Evolutionary conservation across 2,113 vertebrate genomes (phyloP).

Genomic region (Danionella cerebrum): DNA sequence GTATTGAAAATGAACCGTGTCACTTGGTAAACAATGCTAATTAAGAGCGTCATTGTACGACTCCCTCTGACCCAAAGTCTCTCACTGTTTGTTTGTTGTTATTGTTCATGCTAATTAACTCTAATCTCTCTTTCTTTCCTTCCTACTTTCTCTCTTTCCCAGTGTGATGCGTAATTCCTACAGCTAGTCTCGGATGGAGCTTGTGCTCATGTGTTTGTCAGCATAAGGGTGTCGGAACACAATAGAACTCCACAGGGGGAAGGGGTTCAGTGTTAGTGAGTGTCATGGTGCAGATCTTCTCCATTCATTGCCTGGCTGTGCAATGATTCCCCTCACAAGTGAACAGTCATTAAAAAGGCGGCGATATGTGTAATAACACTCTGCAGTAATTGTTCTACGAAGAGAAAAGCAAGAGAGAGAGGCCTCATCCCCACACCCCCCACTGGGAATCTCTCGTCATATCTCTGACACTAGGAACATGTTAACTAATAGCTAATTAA

Average conservation of each 20-base stretch:
- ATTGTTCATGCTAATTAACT: slow-evolving; percentile 67
- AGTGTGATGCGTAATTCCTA: slow-evolving; percentile 13
- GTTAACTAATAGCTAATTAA: slow-evolving; percentile 73
- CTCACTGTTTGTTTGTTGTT: slow-evolving; percentile 53
- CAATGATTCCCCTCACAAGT: slow-evolving; percentile 60
- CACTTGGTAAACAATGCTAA: slow-evolving; percentile 65
- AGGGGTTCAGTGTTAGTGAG: slow-evolving; percentile 17
- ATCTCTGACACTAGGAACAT: slow-evolving; percentile 63
- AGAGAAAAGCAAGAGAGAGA: slow-evolving; percentile 37
- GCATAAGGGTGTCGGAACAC: not conserved
- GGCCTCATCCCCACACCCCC: slow-evolving; percentile 23
- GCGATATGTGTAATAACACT: slow-evolving; percentile 45
- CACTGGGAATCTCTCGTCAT: slow-evolving; percentile 43
- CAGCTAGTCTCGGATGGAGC: not conserved
- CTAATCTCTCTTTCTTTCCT: slow-evolving; percentile 42
- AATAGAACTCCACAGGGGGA: slow-evolving; percentile 22
- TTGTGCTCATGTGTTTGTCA: not conserved
- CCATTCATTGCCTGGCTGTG: slow-evolving; percentile 57
- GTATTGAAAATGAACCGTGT: slow-evolving; percentile 45
- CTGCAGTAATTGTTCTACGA: slow-evolving; percentile 54
- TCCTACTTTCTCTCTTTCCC: slow-evolving; percentile 15
- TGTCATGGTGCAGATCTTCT: slow-evolving; percentile 51
- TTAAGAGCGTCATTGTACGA: slow-evolving; percentile 57
- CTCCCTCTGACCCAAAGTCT: slow-evolving; percentile 31
- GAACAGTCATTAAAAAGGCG: slow-evolving; percentile 60